Percentiles rank a stretch among this genome's conserved stretches.
Conservation (phyloP, 1,140 invertebrate genomes). For the Scylla paramamosain region DNA sequence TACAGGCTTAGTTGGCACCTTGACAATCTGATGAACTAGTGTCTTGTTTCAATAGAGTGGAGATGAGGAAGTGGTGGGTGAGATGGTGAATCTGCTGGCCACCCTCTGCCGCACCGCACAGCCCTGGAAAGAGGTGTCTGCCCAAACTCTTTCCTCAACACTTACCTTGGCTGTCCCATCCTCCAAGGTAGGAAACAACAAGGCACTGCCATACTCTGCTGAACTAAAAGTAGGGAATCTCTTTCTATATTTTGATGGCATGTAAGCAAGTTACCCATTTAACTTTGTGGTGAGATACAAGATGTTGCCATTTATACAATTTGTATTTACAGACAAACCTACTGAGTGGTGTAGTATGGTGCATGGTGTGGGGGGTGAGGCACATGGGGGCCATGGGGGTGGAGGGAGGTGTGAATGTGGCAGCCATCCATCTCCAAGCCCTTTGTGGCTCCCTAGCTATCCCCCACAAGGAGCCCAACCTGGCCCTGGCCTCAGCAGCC, state of each 20-base stretch:
- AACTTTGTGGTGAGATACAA: no score
- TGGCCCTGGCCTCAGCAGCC: slow-evolving; percentile 61
- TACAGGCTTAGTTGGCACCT: no score
- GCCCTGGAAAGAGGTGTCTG: slow-evolving; percentile 45
- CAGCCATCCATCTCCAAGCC: slow-evolving; percentile 64
- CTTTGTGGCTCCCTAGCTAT: slow-evolving; percentile 60
- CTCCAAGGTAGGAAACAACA: slow-evolving; percentile 46
- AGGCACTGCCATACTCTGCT: background rate
- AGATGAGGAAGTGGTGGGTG: slow-evolving; percentile 65
- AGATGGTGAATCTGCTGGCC: slow-evolving; percentile 54
- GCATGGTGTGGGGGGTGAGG: slow-evolving; percentile 60
- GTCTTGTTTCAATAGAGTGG: slow-evolving; percentile 25
- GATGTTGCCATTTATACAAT: no score
- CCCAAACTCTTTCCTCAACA: slow-evolving; percentile 47
- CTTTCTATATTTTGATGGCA: no score
- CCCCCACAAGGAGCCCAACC: slow-evolving; percentile 55
- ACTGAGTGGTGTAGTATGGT: slow-evolving; percentile 68
- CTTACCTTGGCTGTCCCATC: slow-evolving; percentile 56
- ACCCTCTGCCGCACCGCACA: slow-evolving; percentile 51
- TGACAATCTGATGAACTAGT: no score
- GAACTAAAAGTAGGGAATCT: no score
- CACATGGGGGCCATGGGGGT: slow-evolving; percentile 60
- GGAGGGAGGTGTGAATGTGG: slow-evolving; percentile 66
- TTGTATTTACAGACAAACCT: slow-evolving; percentile 52
- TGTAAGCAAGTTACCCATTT: no score